Evolutionary conservation across 2,113 vertebrate species (phyloP).

Genomic region (Gopherus flavomarginatus): DNA sequence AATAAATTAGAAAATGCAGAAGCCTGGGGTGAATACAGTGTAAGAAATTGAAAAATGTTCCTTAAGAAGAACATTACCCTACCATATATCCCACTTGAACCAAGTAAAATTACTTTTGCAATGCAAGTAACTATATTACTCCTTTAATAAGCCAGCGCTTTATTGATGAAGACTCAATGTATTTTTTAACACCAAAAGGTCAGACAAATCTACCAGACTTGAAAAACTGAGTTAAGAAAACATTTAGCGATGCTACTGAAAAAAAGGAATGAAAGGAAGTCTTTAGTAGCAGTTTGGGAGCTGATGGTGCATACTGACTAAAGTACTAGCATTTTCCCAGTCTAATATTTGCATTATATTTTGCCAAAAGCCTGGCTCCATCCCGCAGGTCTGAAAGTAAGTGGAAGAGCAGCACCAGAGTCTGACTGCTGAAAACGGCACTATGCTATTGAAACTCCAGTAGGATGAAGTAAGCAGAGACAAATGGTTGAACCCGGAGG

Average conservation of each 20-base stretch:
- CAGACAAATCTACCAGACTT: slow-evolving; percentile 45
- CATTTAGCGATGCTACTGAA: slow-evolving; percentile 43
- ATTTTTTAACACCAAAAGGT: slow-evolving; percentile 54
- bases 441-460: not conserved
- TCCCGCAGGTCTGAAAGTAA: not conserved
- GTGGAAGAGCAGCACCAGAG: not conserved
- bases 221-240: slow-evolving; percentile 61
- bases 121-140: slow-evolving; percentile 65
- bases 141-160: slow-evolving; percentile 48
- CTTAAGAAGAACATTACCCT: slow-evolving; percentile 54
- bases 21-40: slow-evolving; percentile 65
- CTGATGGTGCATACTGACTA: not conserved
- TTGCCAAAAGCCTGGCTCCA: not conserved
- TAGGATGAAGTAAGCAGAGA: not conserved
- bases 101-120: slow-evolving; percentile 58
- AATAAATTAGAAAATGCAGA: slow-evolving; percentile 75
- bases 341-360: not conserved
- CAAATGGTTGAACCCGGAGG: not conserved
- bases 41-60: slow-evolving; percentile 56
- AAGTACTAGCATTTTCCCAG: not conserved
- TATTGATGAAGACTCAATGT: slow-evolving; percentile 36
- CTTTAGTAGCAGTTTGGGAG: not conserved
- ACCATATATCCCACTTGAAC: slow-evolving; percentile 29
- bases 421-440: not conserved
- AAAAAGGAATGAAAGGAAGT: slow-evolving; percentile 52